These are phyloP conservation scores for Cheilosia variabilis DNA, from an alignment of 2,888 invertebrate species.

Conservation along the genomic window DNA sequence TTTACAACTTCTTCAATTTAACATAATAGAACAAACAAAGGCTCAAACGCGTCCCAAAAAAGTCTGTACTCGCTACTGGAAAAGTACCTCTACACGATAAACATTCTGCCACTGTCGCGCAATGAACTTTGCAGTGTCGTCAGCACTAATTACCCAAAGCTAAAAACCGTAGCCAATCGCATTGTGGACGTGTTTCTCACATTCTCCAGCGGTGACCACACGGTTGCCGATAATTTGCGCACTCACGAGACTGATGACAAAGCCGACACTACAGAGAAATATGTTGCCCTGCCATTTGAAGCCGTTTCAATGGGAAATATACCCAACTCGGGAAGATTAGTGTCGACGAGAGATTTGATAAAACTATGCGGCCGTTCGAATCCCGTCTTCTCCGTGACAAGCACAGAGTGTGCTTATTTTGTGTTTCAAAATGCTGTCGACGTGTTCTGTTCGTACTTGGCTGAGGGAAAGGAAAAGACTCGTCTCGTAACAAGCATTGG, in stretches of 20 bases:
- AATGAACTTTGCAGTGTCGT: constrained; percentile 90
- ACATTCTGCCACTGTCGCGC: constrained; percentile 90
- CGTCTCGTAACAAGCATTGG: constrained; percentile 90
- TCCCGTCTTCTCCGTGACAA: constrained; percentile 89
- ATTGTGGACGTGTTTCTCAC: constrained; percentile 93
- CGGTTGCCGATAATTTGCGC: constrained; percentile 81
- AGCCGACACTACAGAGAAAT: constrained; percentile 79
- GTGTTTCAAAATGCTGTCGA: constrained; percentile 94
- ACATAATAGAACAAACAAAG: constrained; percentile 81
- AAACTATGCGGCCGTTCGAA: constrained; percentile 94
- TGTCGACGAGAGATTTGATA: constrained; percentile 94
- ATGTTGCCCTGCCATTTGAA: constrained; percentile 80
- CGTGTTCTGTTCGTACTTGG: constrained; percentile 93
- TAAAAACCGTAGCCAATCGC: constrained; percentile 89
- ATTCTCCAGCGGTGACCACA: constrained; percentile 90
- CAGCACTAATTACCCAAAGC: constrained; percentile 87
- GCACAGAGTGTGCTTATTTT: constrained; percentile 84
- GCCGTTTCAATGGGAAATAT: constrained; percentile 77
- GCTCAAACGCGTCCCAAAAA: constrained; percentile 83
- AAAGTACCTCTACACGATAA: constrained; percentile 92
- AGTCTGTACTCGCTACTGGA: constrained; percentile 89
- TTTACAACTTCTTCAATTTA: constrained; percentile 6
- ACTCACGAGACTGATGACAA: constrained; percentile 83
- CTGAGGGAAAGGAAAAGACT: constrained; percentile 87
- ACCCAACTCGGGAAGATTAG: constrained; percentile 86